phyloP scores from a whole-genome alignment of 2,113 vertebrate species.

The Acanthisitta chloris region DNA sequence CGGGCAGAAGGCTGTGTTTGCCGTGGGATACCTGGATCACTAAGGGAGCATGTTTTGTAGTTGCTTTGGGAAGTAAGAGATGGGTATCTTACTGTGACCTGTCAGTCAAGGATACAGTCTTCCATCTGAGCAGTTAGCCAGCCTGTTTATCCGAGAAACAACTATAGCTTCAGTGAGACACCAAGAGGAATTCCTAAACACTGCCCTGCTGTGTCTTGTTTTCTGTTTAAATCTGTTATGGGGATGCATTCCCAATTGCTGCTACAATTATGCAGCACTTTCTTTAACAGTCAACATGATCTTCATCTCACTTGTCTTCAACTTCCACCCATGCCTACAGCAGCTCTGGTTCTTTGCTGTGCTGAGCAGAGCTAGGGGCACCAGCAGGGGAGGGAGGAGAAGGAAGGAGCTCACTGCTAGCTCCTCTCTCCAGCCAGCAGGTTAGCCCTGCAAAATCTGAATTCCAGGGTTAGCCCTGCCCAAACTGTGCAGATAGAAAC shows the following conservation, averaged over 20 bases:
- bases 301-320: not conserved
- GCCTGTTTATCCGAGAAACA: not conserved
- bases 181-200: not conserved
- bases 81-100: not conserved
- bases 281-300: not conserved
- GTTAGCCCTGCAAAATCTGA: not conserved
- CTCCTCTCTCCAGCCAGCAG: not conserved
- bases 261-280: not conserved
- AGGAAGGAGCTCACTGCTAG: not conserved
- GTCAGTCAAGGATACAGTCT: not conserved
- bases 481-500: not conserved
- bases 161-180: not conserved
- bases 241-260: not conserved
- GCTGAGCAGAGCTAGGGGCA: not conserved
- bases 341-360: not conserved
- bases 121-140: not conserved
- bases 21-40: not conserved
- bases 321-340: not conserved
- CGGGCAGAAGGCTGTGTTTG: not conserved
- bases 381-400: not conserved
- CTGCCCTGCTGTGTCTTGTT: not conserved
- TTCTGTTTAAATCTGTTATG: not conserved
- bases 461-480: not conserved
- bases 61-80: not conserved
- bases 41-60: accelerated